Percentiles rank a stretch among this genome's conserved stretches.
Conservation (phyloP, 2,888 invertebrate genomes). For the Brachylomia viminalis region DNA sequence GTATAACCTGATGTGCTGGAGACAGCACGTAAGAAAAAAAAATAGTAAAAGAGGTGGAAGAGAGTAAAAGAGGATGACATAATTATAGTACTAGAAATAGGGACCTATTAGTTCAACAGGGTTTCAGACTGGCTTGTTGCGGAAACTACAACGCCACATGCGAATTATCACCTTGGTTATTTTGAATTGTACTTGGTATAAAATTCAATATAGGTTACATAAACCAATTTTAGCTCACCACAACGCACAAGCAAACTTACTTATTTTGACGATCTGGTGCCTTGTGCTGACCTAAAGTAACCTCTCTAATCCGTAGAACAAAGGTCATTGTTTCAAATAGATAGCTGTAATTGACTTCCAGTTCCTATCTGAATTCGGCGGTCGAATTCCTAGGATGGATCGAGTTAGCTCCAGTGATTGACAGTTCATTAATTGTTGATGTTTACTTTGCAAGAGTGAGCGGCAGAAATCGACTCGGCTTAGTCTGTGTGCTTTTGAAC, state of each 20-base stretch:
- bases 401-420: conserved; percentile 30
- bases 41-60: too few species aligned
- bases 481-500: background rate
- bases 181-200: too few species aligned
- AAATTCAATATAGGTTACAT: background rate
- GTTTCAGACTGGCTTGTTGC: too few species aligned
- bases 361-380: conserved; percentile 18
- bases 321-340: conserved; percentile 1
- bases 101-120: too few species aligned
- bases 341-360: conserved; percentile 35
- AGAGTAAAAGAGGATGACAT: too few species aligned
- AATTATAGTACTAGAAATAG: too few species aligned
- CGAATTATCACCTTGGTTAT: too few species aligned
- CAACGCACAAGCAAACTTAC: background rate
- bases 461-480: background rate
- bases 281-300: background rate
- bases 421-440: conserved; percentile 33
- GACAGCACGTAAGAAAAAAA: too few species aligned
- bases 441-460: background rate
- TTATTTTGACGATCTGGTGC: background rate
- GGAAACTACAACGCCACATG: too few species aligned
- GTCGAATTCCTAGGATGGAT: conserved; percentile 22
- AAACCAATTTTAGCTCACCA: background rate
- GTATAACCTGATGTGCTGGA: too few species aligned
- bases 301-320: background rate